Percentiles rank a stretch among this genome's conserved stretches.
Conservation (phyloP, 2,888 invertebrate genomes). For the Tuberolachnus salignus region DNA sequence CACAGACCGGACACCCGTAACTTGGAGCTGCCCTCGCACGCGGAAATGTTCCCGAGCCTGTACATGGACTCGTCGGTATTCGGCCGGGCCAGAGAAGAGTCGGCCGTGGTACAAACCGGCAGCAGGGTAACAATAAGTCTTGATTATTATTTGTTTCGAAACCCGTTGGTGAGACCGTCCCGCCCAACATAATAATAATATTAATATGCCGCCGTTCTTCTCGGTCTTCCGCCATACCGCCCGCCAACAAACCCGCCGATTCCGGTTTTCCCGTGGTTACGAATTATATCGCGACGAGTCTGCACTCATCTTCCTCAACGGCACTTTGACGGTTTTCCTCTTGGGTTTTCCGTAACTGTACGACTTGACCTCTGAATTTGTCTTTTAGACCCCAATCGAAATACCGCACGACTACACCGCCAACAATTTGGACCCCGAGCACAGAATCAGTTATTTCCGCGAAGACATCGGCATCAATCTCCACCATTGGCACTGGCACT, state of each 20-base stretch:
- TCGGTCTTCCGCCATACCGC: too few relatives aligned
- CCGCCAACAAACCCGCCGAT: too few relatives aligned
- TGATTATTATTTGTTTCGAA: constrained; percentile 44
- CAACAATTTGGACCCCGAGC: constrained; percentile 75
- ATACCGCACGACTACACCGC: constrained; percentile 80
- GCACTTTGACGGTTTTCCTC: too few relatives aligned
- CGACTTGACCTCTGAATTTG: too few relatives aligned
- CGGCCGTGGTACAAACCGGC: constrained; percentile 69
- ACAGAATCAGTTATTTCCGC: constrained; percentile 81
- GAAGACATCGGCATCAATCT: constrained; percentile 85
- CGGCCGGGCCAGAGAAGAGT: constrained; percentile 72
- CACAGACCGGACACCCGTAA: constrained; percentile 76
- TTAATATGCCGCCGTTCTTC: too few relatives aligned
- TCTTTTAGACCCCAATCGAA: constrained; percentile 68
- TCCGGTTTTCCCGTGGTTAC: too few relatives aligned
- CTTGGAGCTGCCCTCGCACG: constrained; percentile 74
- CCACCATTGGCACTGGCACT: constrained; percentile 92
- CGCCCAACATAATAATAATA: too few relatives aligned
- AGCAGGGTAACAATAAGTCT: constrained; percentile 66
- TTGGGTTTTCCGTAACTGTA: neutral
- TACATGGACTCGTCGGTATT: constrained; percentile 79
- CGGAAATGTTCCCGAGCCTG: constrained; percentile 81
- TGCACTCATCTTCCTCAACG: too few relatives aligned
- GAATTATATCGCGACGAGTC: too few relatives aligned
- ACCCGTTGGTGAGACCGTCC: too few relatives aligned